phyloP scores from a whole-genome alignment of 2,797 vertebrate species.

The Fundulus diaphanus region DNA sequence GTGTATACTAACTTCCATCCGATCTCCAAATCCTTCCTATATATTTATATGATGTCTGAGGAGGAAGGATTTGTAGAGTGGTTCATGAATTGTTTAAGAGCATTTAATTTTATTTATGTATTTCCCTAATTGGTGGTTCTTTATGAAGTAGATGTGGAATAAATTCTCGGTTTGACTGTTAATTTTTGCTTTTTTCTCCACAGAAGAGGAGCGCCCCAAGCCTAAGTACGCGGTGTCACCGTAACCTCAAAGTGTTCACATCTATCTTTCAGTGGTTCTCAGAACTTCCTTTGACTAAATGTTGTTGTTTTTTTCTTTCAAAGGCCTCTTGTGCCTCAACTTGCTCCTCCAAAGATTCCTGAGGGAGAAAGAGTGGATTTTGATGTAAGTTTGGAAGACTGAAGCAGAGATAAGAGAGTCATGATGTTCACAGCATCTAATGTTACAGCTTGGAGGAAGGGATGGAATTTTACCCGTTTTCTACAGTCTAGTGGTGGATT shows the following conservation, averaged over 20 bases:
- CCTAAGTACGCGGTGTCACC: conserved; percentile 76
- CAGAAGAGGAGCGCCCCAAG: conserved; percentile 90
- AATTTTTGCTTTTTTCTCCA: conserved; percentile 15
- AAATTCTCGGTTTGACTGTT: not conserved
- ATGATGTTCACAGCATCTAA: not conserved
- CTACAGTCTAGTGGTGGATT: not conserved
- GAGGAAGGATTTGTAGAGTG: too few relatives aligned
- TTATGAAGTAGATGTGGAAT: not conserved
- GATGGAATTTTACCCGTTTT: not conserved
- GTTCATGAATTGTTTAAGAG: not conserved
- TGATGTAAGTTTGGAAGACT: conserved; percentile 82
- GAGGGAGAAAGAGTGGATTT: conserved; percentile 94
- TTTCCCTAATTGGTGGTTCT: not conserved
- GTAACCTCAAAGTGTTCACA: not conserved
- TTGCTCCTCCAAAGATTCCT: conserved; percentile 91
- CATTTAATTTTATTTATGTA: too few relatives aligned
- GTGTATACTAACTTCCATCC: not conserved
- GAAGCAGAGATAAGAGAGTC: too few relatives aligned
- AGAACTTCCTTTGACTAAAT: not conserved
- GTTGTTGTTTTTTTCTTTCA: not conserved
- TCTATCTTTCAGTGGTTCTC: not conserved
- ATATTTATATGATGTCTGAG: too few relatives aligned
- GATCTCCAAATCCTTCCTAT: not conserved
- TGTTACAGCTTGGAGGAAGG: not conserved
- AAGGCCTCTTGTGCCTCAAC: conserved; percentile 86